Conservation (phyloP, 2,797 vertebrate genomes). For the Antrozous pallidus region DNA sequence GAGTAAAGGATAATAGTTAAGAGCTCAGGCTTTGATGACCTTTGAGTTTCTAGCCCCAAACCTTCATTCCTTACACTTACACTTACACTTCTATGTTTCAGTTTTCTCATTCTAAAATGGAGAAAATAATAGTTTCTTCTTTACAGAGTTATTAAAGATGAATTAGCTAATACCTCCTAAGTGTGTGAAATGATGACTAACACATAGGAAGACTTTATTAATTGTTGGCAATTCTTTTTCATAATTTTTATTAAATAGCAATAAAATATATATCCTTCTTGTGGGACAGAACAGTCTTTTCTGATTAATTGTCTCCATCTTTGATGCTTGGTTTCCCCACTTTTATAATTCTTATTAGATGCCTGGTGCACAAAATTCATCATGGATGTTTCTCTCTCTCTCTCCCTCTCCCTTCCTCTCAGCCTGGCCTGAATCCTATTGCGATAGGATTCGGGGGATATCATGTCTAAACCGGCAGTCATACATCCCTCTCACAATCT, state of each 20-base stretch:
- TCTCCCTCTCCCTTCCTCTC: too few relatives aligned
- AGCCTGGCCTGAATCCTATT: too few relatives aligned
- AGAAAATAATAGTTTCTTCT: background rate
- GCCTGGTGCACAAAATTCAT: too few relatives aligned
- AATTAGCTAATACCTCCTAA: background rate
- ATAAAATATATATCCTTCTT: background rate
- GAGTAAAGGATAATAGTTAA: background rate
- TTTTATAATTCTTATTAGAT: background rate
- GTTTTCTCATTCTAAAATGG: conserved; percentile 1
- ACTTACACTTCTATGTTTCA: conserved; percentile 9
- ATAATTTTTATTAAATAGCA: conserved; percentile 42
- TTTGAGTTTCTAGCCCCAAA: background rate
- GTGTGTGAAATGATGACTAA: background rate
- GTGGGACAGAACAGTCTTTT: background rate
- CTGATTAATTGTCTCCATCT: background rate
- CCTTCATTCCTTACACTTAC: background rate
- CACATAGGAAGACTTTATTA: background rate
- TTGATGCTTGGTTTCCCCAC: background rate
- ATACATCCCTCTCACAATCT: too few relatives aligned
- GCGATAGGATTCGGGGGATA: too few relatives aligned
- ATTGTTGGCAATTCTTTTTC: background rate
- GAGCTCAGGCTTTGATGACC: background rate
- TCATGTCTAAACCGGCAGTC: too few relatives aligned
- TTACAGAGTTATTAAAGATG: background rate
- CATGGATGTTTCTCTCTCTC: too few relatives aligned